Evolutionary conservation across 2,797 vertebrate genomes (phyloP), one percentile per base, ranked within the genome.

Genomic region (Molossus molossus): DNA sequence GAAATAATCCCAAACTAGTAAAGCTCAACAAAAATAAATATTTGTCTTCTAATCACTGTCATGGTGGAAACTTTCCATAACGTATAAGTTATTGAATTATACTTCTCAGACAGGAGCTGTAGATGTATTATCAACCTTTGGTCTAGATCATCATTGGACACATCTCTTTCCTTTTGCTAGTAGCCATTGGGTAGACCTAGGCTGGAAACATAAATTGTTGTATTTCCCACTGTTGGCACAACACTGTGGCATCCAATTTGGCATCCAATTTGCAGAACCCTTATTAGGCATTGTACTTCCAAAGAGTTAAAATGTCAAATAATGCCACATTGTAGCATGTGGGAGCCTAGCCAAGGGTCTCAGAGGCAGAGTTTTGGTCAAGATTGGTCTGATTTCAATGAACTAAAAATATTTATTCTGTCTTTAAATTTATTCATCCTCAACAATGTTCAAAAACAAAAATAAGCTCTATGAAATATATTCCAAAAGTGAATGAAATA

Each of bases 1-100:
- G 37, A 95, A 94, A 82, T 79, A 69, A 73, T 82, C n/a, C 79
- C 29, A 93, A 91, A 7, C 21, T 80, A 76, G 17, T 27, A 81
- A 91, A 79, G 53, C 5, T 82, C 33, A 40, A 55, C 6, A 80
- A 69, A 89, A 86, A 64, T 55, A 84, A 96, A 73, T 15, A 75
- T 83, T 84, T 88, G 23, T 48, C 6, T 69, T 75, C 13, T 82
- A 76, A 87, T 48, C 45, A 9, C 21, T 90, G 3, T 88, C 13
- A 64, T 70, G 6, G 58, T 82, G 18, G 33, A 85, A 92, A 65
- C 2, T 33, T 83, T 80, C 58, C 18, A 57, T 53, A 69, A 50
- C 29, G 29, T 91, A 15, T 40, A 82, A 67, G 27, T 89, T 81
- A 69, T 45, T 76, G 15, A 84, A 57, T 75, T 57, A 53, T 48